These are phyloP conservation scores for Vulpes ferrilata DNA, from an alignment of 2,113 vertebrate species.

Conservation along the genomic window DNA sequence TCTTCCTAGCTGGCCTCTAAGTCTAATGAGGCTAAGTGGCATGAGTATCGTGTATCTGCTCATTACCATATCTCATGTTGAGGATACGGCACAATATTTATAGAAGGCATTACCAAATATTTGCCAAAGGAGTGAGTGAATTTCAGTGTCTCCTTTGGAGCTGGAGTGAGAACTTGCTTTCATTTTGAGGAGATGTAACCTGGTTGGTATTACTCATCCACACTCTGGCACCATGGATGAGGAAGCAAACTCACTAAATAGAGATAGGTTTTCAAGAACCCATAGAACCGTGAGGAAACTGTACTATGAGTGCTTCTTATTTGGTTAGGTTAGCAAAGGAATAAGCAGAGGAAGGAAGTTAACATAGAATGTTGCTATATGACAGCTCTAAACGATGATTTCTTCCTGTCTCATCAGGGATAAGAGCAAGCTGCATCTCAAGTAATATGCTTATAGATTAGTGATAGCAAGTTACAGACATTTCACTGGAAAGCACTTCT, in stretches of 20 bases:
- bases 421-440: not conserved
- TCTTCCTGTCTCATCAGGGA: not conserved
- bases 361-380: not conserved
- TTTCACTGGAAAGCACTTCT: conserved; percentile 11
- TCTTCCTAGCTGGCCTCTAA: not conserved
- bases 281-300: not conserved
- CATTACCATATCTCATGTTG: not conserved
- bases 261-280: not conserved
- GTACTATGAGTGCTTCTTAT: not conserved
- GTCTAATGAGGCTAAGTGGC: not conserved
- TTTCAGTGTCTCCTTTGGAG: not conserved
- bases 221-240: not conserved
- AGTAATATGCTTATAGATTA: not conserved
- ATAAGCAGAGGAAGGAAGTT: not conserved
- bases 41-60: not conserved
- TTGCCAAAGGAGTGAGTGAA: not conserved
- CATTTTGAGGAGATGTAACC: not conserved
- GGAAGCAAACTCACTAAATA: not conserved
- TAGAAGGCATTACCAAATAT: not conserved
- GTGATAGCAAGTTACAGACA: not conserved
- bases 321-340: not conserved
- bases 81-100: not conserved
- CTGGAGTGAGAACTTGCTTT: not conserved
- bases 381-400: not conserved
- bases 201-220: not conserved